These are phyloP conservation scores for Pterocles orientalis DNA, from an alignment of 2,113 vertebrate genomes.

Conservation along the genomic window DNA sequence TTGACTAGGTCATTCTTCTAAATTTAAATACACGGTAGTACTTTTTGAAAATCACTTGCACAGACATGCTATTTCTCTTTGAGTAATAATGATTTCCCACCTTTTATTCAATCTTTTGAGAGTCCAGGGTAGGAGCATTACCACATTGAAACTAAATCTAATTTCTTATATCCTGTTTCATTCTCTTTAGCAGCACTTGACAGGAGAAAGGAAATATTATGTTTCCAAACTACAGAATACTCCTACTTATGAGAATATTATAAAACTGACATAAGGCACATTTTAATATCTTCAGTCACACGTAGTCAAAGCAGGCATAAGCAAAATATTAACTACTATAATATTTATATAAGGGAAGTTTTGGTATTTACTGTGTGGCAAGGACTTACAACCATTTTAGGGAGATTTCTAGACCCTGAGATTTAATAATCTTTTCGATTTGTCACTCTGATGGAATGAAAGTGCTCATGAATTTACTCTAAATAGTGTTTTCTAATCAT, in stretches of 20 bases:
- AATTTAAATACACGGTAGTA: neutral
- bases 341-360: neutral
- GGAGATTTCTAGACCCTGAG: neutral
- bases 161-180: neutral
- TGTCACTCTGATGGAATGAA: neutral
- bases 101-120: neutral
- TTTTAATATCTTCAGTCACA: neutral
- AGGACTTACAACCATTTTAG: neutral
- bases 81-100: neutral
- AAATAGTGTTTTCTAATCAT: slow-evolving; percentile 53
- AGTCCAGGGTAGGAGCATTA: neutral
- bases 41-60: neutral
- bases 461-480: slow-evolving; percentile 2
- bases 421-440: slow-evolving; percentile 23
- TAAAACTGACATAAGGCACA: neutral
- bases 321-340: neutral
- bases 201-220: neutral
- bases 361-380: neutral
- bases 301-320: neutral
- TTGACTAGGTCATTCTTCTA: neutral
- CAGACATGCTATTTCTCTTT: neutral
- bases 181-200: neutral
- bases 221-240: neutral
- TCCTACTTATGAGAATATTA: neutral
- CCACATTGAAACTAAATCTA: neutral